Base-by-base conservation (phyloP, 2,113 vertebrate genomes). In the Notiomystis cincta region DNA sequence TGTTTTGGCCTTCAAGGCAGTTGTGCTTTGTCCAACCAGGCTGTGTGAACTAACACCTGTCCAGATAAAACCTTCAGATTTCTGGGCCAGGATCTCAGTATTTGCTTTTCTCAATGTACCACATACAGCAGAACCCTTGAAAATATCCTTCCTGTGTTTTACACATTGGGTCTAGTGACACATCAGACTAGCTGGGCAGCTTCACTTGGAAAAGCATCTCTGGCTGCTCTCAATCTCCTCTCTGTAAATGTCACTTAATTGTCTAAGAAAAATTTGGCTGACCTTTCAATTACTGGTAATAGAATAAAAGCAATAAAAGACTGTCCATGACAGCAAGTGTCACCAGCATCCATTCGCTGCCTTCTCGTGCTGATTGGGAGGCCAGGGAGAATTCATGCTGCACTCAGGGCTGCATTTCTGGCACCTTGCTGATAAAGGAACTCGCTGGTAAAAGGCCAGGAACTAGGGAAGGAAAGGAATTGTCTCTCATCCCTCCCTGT, bases 251-350 rank as follows among this genome's bases (percentile, higher is more conserved):
- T 90, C 96, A 96, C 78, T 93, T 96, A 85, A 90, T 88, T 94
- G 82, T 89, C 79, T n/a, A 87, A 90, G 86, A 95, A 93, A 95
- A 90, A 93, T 82, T 94, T 78, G 82, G 91, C 95, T 88, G 90
- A 61, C 92, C 93, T 96, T 97, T 94, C 94, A 95, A 96, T 97
- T 96, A 94, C 40, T 16, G 57, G 67, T 90, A 96, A 95, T 30
- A 81, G 64, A 90, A 96, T 93, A 81, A 96, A 94, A 95, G 92
- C 72, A 95, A 92, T 95, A 86, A 90, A 91, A 90, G 70, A 27
- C 22, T 25, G 23, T 72, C 65, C 8, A 4, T 61, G 73, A 91
- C 82, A 94, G 70, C 47, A 80, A 85, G 66, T 60, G 66, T 82
- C 84, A 86, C 72, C 77, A 70, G 38, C 16, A 56, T 4, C 38